These are phyloP conservation scores for Tachycineta bicolor DNA, from an alignment of 2,113 vertebrate genomes.

Conservation along the genomic window DNA sequence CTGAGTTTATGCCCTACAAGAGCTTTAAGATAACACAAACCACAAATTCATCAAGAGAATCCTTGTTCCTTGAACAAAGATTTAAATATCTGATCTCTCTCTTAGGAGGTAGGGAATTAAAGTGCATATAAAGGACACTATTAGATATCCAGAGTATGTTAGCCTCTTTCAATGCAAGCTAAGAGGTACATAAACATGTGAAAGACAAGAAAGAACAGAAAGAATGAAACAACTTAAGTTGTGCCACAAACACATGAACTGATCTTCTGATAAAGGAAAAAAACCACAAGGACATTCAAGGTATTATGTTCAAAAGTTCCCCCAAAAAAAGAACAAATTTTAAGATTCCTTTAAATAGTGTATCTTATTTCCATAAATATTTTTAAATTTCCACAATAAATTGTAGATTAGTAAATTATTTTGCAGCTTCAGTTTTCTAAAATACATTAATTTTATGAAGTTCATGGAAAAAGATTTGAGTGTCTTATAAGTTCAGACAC, in stretches of 20 bases:
- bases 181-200: background rate
- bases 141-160: background rate
- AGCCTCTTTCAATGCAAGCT: background rate
- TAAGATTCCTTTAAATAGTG: background rate
- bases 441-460: background rate
- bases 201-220: background rate
- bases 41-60: background rate
- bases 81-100: background rate
- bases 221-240: fast-evolving
- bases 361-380: background rate
- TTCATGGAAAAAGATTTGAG: background rate
- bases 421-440: background rate
- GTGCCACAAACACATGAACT: background rate
- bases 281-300: background rate
- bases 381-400: background rate
- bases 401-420: background rate
- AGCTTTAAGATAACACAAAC: background rate
- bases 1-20: background rate
- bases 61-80: background rate
- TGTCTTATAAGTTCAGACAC: background rate
- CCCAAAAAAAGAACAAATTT: background rate
- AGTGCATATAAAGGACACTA: background rate
- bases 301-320: background rate
- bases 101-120: background rate
- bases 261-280: background rate